A percentile compares a stretch with the other conserved stretches of the same genome.
phyloP scores from a whole-genome alignment of 2,797 vertebrate species.

The Mormyrops attenuatus region DNA sequence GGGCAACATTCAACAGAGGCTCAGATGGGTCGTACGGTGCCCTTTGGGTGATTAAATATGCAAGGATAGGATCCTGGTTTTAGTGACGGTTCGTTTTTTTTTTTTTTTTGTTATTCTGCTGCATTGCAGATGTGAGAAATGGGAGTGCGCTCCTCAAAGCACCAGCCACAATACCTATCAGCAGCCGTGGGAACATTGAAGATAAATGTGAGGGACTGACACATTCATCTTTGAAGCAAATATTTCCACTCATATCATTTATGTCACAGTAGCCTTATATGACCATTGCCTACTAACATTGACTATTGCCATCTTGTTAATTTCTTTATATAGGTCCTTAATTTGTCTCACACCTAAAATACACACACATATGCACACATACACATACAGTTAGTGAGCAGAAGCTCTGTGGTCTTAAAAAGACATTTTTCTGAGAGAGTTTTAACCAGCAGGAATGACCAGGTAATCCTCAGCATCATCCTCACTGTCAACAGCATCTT shows the following conservation, averaged over 20 bases:
- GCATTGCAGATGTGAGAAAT: constrained; percentile 70
- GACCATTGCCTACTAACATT: constrained; percentile 11
- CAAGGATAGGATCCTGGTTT: constrained; percentile 52
- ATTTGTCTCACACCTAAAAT: not conserved
- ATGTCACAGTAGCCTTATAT: not conserved
- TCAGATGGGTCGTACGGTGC: not conserved
- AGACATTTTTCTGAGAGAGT: not conserved
- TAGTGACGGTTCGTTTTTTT: constrained; percentile 34
- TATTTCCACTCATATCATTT: not conserved
- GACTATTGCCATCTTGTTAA: not conserved
- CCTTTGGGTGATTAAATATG: constrained; percentile 29
- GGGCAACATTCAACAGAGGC: not conserved
- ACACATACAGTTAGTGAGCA: not conserved
- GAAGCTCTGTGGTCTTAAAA: not conserved
- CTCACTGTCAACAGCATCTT: not conserved
- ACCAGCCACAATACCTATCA: constrained; percentile 22
- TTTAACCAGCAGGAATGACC: not conserved
- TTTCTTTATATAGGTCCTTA: not conserved
- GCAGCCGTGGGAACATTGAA: not conserved
- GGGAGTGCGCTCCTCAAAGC: constrained; percentile 61
- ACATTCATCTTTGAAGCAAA: not conserved
- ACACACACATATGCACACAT: not conserved
- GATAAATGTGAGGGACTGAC: not conserved
- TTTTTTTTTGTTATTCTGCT: constrained; percentile 58
- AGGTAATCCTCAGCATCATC: not conserved